A percentile compares a stretch with the other conserved stretches of the same genome.
These are phyloP conservation scores for Corythoichthys haematopterus DNA, from an alignment of 2,113 vertebrate genomes.

Conservation along the genomic window DNA sequence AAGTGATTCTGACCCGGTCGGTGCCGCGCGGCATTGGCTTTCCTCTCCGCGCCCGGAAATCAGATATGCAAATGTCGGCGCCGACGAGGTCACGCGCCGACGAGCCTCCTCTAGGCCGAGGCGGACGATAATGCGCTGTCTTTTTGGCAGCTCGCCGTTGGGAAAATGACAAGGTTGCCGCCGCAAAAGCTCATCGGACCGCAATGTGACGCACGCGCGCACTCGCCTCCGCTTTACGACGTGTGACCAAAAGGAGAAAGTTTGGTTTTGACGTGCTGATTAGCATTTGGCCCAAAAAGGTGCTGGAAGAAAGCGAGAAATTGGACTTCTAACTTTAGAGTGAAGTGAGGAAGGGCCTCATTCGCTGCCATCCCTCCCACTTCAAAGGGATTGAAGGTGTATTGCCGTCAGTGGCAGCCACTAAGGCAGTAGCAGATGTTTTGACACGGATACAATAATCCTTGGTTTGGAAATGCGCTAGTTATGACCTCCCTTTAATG, in stretches of 20 bases:
- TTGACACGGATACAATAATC: too few relatives aligned
- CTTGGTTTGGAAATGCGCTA: too few relatives aligned
- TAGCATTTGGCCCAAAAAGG: background rate
- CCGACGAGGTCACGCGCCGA: constrained; percentile 49
- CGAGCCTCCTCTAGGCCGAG: constrained; percentile 48
- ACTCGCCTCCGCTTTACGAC: background rate
- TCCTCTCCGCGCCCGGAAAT: constrained; percentile 35
- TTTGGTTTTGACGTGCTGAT: background rate
- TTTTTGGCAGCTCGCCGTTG: background rate
- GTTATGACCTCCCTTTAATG: too few relatives aligned
- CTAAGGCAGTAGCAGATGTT: too few relatives aligned
- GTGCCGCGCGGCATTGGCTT: background rate
- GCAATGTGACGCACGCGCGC: background rate
- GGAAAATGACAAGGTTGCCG: background rate
- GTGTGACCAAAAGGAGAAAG: background rate
- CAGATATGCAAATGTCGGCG: constrained; percentile 55
- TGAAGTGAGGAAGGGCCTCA: too few relatives aligned
- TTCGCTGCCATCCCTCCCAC: too few relatives aligned
- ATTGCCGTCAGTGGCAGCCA: too few relatives aligned
- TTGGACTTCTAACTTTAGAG: background rate
- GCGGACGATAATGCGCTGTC: constrained; percentile 53
- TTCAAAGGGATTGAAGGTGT: too few relatives aligned
- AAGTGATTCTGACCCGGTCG: background rate
- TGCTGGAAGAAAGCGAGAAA: background rate
- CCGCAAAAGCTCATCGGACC: background rate